Conservation (phyloP, 2,113 vertebrate species). For the Laticauda laticaudata region DNA sequence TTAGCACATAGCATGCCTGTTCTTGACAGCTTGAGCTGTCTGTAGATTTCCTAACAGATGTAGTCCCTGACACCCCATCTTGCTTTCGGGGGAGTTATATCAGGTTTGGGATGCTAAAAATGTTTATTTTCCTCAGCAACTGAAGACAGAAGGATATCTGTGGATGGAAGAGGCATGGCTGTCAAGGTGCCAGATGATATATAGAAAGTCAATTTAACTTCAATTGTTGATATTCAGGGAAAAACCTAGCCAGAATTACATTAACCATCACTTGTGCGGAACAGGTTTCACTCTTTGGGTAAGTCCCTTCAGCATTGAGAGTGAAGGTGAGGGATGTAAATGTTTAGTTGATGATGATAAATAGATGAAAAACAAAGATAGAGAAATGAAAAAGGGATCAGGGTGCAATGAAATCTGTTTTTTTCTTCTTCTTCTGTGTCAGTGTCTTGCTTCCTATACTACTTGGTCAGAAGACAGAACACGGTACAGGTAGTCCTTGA, state of each 20-base stretch:
- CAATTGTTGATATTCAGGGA: background rate
- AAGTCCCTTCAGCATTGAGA: background rate
- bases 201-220: background rate
- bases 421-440: background rate
- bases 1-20: background rate
- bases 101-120: background rate
- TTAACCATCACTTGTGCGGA: background rate
- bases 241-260: background rate
- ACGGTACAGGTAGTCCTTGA: background rate
- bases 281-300: background rate
- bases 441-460: background rate
- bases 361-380: background rate
- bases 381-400: background rate
- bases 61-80: background rate
- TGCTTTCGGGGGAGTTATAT: background rate
- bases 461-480: background rate
- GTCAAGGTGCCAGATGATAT: background rate
- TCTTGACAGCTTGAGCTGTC: background rate
- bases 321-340: background rate
- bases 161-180: background rate
- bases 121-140: constrained; percentile 11
- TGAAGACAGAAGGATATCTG: background rate
- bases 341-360: background rate
- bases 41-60: constrained; percentile 6
- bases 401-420: background rate